Evolutionary conservation across 2,113 vertebrate genomes (phyloP).

Genomic region (Larimichthys crocea): DNA sequence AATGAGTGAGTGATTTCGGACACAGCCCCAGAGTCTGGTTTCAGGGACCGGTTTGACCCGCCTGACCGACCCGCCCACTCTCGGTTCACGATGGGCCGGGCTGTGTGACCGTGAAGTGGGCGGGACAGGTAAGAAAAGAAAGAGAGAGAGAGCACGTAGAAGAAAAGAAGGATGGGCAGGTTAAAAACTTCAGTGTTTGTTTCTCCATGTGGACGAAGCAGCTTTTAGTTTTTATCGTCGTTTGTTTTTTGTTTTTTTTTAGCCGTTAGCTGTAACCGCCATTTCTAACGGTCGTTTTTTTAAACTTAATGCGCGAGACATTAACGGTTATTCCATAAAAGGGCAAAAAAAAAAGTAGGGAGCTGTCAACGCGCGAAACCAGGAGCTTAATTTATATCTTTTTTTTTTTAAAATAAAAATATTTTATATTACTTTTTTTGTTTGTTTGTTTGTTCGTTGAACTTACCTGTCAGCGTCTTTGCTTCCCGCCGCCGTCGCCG

Average conservation of each 20-base stretch:
- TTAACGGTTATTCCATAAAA: background rate
- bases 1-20: too few species aligned
- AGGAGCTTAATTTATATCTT: too few species aligned
- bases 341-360: too few species aligned
- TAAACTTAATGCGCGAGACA: background rate
- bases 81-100: background rate
- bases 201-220: background rate
- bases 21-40: background rate
- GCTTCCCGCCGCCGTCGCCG: background rate
- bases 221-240: too few species aligned
- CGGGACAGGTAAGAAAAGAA: conserved; percentile 45
- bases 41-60: conserved; percentile 49
- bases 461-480: background rate
- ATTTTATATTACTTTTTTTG: too few species aligned
- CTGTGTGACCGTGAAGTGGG: conserved; percentile 16
- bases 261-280: background rate
- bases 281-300: conserved; percentile 3
- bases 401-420: background rate
- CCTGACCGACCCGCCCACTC: background rate
- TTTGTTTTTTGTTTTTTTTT: background rate
- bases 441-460: background rate
- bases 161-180: background rate
- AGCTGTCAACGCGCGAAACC: background rate
- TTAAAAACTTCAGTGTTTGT: background rate
- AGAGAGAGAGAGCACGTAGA: background rate